Base-by-base conservation (phyloP, 2,113 vertebrate genomes). In the Catharus fuscescens region DNA sequence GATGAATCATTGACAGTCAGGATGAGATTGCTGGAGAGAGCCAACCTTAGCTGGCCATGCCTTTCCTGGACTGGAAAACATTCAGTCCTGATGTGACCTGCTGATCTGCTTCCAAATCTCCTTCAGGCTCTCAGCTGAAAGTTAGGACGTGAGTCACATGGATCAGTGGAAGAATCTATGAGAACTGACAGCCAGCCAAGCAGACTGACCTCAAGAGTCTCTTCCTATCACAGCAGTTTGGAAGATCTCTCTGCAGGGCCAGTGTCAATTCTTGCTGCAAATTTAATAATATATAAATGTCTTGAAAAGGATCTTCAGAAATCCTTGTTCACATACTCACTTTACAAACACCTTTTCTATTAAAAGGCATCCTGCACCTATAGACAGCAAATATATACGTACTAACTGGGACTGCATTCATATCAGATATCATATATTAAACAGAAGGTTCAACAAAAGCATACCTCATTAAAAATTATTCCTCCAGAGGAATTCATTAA, bases 61-160 rank as follows among this genome's bases (percentile, higher is more conserved):
- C 72, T 84, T 92, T 95, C 50, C 45, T 86, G 80, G 72, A 26
- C 80, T 92, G 88, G 74, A 88, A 88, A 62, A 76, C 66, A 82
- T 69, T 85, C 74, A 82, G 93, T 79, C 88, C 92, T 90, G 81
- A 87, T 91, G 53, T 76, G 85, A 93, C 90, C 87, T 61, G 61
- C 78, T 88, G 90, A 70, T 82, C 53, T 85, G 66, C 79, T 82
- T 90, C 57, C 66, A 57, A 76, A 36, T 71, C 42, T 83, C 56
- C 70, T 79, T 79, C 72, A 71, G 69, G 47, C 86, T 84, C 34
- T 8, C 47, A 93, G 66, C 59, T 88, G 48, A 69, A 87, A 56
- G 44, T 72, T 67, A 23, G 65, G 38, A 79, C 48, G 50, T 52
- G 78, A 92, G 60, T 92, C 91, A 70, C 21, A 26, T 23, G 57